These are phyloP conservation scores for Spatulosminthurus flaviceps DNA, from an alignment of 2,888 invertebrate species.

Conservation along the genomic window DNA sequence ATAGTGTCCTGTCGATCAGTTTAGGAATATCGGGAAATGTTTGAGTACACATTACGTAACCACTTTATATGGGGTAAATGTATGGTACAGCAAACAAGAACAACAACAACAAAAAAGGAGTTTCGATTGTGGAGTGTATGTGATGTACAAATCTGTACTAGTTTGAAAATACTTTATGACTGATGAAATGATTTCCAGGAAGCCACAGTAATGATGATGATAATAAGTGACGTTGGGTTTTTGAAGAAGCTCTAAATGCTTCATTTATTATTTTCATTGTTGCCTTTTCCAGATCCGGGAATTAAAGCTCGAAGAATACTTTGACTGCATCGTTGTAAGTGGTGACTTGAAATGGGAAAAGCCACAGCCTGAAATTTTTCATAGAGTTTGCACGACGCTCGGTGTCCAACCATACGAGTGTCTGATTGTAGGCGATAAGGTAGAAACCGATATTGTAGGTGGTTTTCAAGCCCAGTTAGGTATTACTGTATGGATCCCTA, in stretches of 20 bases:
- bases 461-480: constrained; percentile 80
- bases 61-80: not conserved
- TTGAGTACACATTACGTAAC: not conserved
- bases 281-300: constrained; percentile 60
- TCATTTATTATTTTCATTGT: constrained; percentile 38
- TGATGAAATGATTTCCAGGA: constrained; percentile 31
- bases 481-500: constrained; percentile 83
- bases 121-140: not conserved
- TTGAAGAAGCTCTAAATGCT: not conserved
- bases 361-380: constrained; percentile 80
- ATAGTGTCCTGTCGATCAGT: constrained; percentile 8
- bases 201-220: constrained; percentile 2
- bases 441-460: constrained; percentile 87
- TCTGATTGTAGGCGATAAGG: constrained; percentile 87
- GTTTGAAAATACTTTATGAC: not conserved
- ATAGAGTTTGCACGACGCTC: constrained; percentile 78
- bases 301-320: constrained; percentile 61
- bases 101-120: not conserved
- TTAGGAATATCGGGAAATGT: not conserved
- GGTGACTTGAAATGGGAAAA: constrained; percentile 75
- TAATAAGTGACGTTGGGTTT: constrained; percentile 16
- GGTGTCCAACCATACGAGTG: constrained; percentile 79
- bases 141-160: not conserved
- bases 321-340: constrained; percentile 63
- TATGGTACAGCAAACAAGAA: not conserved